Conservation (phyloP, 2,797 vertebrate genomes). For the Falco rusticolus region DNA sequence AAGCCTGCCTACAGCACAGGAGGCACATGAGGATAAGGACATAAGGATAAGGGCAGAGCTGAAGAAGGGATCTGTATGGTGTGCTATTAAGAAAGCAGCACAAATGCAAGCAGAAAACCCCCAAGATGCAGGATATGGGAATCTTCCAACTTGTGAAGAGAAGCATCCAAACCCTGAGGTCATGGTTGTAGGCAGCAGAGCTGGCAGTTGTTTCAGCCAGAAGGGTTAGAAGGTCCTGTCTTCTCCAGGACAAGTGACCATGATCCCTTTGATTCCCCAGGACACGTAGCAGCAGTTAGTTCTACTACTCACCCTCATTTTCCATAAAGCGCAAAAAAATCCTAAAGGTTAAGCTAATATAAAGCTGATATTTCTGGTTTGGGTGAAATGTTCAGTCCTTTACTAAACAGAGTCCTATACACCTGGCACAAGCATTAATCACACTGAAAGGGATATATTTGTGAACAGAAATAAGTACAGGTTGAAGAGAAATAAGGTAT, state of each 20-base stretch:
- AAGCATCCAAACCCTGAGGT: not conserved
- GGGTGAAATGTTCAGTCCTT: not conserved
- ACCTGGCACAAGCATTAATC: not conserved
- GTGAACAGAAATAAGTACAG: not conserved
- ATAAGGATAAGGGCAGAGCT: not conserved
- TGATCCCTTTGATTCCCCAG: not conserved
- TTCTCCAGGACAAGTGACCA: not conserved
- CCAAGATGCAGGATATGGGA: not conserved
- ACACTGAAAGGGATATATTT: not conserved
- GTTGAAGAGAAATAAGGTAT: not conserved
- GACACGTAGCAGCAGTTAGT: not conserved
- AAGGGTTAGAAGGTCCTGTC: not conserved
- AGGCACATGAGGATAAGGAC: conserved; percentile 46
- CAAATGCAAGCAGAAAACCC: not conserved
- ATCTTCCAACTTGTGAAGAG: not conserved
- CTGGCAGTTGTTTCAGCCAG: not conserved
- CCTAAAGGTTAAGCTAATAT: not conserved
- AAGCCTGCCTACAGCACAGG: not conserved
- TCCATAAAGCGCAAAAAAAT: not conserved
- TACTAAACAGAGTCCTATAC: not conserved
- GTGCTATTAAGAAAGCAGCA: not conserved
- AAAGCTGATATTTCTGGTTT: not conserved
- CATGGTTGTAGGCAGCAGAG: not conserved
- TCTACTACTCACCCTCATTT: not conserved
- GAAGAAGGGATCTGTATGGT: not conserved